phyloP scores from a whole-genome alignment of 2,888 invertebrate genomes.

The Caenorhabditis imperialis region DNA sequence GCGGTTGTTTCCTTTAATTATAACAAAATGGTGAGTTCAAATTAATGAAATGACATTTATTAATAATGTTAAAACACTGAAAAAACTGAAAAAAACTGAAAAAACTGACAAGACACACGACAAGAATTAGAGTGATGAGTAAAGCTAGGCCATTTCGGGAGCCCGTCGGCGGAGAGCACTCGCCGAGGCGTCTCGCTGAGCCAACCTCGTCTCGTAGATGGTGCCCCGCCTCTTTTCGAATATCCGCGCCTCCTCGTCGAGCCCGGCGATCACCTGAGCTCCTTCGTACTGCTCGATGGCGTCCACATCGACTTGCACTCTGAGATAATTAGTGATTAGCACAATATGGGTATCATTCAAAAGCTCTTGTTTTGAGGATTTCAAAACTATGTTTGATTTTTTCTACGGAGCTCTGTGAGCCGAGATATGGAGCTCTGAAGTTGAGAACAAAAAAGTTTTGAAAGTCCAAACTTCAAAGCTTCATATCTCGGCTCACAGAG shows the following conservation, averaged over 20 bases:
- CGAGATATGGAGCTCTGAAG: too few species aligned
- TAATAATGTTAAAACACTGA: not conserved
- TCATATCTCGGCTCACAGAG: too few species aligned
- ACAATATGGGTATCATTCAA: too few species aligned
- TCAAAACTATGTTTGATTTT: too few species aligned
- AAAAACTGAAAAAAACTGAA: too few species aligned
- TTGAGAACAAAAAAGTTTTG: too few species aligned
- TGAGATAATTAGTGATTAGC: conserved; percentile 12
- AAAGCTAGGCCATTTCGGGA: conserved; percentile 21
- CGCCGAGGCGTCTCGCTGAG: conserved; percentile 39
- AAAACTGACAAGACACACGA: conserved; percentile 1
- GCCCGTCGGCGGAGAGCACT: conserved; percentile 41
- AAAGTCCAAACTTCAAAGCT: too few species aligned
- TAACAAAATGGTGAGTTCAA: not conserved
- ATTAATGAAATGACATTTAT: not conserved
- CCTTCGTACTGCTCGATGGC: conserved; percentile 77
- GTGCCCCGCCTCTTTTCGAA: conserved; percentile 69
- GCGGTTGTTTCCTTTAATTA: conserved; percentile 45
- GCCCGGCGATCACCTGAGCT: conserved; percentile 75
- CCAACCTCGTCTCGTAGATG: conserved; percentile 61
- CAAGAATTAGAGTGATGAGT: not conserved
- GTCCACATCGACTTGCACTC: conserved; percentile 69
- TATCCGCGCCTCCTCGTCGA: conserved; percentile 78
- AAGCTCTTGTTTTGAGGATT: too few species aligned
- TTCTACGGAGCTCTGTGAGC: too few species aligned